A percentile compares a stretch with the other conserved stretches of the same genome.
These are phyloP conservation scores for Ectemnius lituratus DNA, from an alignment of 2,888 invertebrate species.

Conservation along the genomic window DNA sequence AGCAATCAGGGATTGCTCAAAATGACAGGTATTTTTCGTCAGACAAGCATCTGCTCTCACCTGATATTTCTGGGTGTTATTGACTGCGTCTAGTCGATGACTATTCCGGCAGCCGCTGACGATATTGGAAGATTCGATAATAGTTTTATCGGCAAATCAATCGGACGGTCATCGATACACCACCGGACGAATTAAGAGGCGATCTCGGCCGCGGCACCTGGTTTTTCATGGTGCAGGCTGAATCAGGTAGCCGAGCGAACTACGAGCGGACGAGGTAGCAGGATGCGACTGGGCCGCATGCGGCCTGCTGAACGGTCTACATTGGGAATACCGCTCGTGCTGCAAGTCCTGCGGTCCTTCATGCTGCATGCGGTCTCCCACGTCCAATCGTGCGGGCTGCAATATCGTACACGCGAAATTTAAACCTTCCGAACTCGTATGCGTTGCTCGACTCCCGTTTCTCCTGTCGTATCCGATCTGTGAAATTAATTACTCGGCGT, in stretches of 20 bases:
- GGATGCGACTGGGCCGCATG: constrained; percentile 21
- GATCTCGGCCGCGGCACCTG: constrained; percentile 1
- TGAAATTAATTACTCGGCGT: neutral
- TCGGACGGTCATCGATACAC: no score
- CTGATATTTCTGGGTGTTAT: no score
- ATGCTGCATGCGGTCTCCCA: constrained; percentile 44
- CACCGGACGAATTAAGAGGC: no score
- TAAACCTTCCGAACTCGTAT: constrained; percentile 41
- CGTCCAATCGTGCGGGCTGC: constrained; percentile 46
- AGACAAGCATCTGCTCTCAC: no score
- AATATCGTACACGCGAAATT: constrained; percentile 40
- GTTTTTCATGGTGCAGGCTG: constrained; percentile 24
- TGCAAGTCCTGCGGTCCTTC: constrained; percentile 34
- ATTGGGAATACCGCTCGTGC: constrained; percentile 45
- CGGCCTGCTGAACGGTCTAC: constrained; percentile 43
- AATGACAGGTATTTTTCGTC: no score
- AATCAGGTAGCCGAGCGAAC: constrained; percentile 15
- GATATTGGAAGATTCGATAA: no score
- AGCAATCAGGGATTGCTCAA: no score
- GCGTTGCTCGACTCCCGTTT: constrained; percentile 11
- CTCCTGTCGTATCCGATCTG: neutral
- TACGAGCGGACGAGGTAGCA: constrained; percentile 30
- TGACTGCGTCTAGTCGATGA: no score
- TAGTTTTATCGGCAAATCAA: no score
- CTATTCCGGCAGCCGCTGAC: no score